These are phyloP conservation scores for Camelus bactrianus DNA, from an alignment of 2,113 vertebrate species.

Conservation along the genomic window DNA sequence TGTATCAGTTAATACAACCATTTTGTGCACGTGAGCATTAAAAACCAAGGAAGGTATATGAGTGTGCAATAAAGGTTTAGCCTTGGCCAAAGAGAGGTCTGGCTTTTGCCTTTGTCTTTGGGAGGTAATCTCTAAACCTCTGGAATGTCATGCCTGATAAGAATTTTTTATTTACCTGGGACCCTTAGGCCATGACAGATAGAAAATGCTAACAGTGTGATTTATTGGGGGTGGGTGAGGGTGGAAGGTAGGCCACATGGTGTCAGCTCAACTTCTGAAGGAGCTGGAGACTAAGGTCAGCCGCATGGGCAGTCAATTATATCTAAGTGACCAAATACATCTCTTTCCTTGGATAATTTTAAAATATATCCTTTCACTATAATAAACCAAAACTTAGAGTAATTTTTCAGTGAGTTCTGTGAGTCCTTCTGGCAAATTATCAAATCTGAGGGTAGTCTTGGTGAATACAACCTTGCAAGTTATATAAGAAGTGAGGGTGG, in stretches of 20 bases:
- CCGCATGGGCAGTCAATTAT: not conserved
- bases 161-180: conserved; percentile 9
- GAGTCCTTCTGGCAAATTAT: not conserved
- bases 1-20: not conserved
- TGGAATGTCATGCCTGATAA: conserved; percentile 14
- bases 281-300: not conserved
- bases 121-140: not conserved
- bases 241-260: not conserved
- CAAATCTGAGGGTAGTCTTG: not conserved
- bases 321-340: not conserved
- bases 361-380: not conserved
- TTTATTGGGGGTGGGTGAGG: not conserved
- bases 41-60: not conserved
- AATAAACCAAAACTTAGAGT: not conserved
- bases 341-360: not conserved
- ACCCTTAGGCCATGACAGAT: not conserved
- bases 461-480: not conserved
- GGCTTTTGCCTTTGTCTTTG: not conserved
- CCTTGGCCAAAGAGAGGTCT: not conserved
- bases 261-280: not conserved
- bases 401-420: not conserved
- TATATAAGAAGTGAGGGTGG: not conserved
- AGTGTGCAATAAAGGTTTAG: not conserved
- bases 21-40: not conserved
- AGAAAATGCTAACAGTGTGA: not conserved